A percentile compares a stretch with the other conserved stretches of the same genome.
Conservation (phyloP, 2,888 invertebrate genomes). For the Drosophila picticornis region DNA sequence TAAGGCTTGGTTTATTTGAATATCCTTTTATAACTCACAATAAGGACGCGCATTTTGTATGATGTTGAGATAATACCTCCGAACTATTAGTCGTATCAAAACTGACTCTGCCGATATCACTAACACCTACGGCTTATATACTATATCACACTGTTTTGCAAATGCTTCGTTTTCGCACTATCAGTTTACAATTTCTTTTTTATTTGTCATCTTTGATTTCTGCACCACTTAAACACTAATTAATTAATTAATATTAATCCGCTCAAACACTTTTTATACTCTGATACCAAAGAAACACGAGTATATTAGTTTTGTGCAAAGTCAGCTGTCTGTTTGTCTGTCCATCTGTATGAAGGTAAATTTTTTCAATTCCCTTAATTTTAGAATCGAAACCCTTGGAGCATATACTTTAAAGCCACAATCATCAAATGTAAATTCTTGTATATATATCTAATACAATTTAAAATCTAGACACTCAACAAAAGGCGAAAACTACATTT, state of each 20-base stretch:
- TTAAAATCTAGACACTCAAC: background rate
- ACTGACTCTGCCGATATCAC: slow-evolving; percentile 53
- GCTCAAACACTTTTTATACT: slow-evolving; percentile 20
- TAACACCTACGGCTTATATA: slow-evolving; percentile 69
- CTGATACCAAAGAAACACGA: background rate
- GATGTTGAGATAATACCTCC: slow-evolving; percentile 49
- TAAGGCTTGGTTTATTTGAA: background rate
- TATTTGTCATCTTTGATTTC: slow-evolving; percentile 39
- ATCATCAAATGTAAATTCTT: background rate
- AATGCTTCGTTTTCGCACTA: slow-evolving; percentile 33
- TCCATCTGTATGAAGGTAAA: background rate
- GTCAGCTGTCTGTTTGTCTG: background rate
- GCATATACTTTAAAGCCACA: background rate
- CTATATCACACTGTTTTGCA: slow-evolving; percentile 21
- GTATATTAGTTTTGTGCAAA: background rate
- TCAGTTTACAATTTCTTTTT: slow-evolving; percentile 41
- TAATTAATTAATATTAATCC: slow-evolving; percentile 31
- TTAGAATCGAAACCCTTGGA: background rate
- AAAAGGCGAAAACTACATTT: background rate
- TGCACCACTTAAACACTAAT: slow-evolving; percentile 51
- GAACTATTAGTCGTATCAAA: slow-evolving; percentile 44
- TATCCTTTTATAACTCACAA: slow-evolving; percentile 57
- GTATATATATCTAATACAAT: background rate
- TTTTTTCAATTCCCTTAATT: background rate
- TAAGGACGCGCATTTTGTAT: slow-evolving; percentile 71